phyloP scores from a whole-genome alignment of 2,888 invertebrate species.

The Acanthosepion esculentum region DNA sequence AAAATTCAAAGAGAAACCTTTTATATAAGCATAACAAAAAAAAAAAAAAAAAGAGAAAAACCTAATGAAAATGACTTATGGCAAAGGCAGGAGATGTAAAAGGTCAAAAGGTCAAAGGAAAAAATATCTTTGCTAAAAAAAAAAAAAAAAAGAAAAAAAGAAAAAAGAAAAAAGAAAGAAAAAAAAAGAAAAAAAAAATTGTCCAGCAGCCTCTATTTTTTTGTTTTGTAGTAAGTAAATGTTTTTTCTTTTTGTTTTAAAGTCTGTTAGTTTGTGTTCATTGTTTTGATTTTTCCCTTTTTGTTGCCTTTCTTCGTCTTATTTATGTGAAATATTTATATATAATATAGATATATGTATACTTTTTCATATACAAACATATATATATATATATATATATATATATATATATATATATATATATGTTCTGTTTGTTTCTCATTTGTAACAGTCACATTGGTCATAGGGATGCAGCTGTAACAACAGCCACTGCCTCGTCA shows the following conservation, averaged over 20 bases:
- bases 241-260: neutral
- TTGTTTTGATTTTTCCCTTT: neutral
- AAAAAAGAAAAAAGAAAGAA: too few species aligned
- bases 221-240: neutral
- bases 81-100: neutral
- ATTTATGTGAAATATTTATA: neutral
- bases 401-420: neutral
- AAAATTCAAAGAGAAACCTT: too few species aligned
- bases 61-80: neutral
- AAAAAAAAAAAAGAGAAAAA: too few species aligned
- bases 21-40: too few species aligned
- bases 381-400: too few species aligned
- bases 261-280: neutral
- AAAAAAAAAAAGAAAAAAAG: too few species aligned
- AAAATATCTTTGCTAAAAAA: neutral
- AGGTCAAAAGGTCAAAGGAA: neutral
- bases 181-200: neutral
- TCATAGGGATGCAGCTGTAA: neutral
- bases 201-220: constrained; percentile 17
- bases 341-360: neutral
- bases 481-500: neutral
- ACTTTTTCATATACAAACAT: neutral
- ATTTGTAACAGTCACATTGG: constrained; percentile 2
- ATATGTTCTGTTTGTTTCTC: constrained; percentile 36
- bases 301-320: constrained; percentile 11